Base-by-base conservation (phyloP, 2,113 vertebrate genomes). In the Mormyrus lacerda region DNA sequence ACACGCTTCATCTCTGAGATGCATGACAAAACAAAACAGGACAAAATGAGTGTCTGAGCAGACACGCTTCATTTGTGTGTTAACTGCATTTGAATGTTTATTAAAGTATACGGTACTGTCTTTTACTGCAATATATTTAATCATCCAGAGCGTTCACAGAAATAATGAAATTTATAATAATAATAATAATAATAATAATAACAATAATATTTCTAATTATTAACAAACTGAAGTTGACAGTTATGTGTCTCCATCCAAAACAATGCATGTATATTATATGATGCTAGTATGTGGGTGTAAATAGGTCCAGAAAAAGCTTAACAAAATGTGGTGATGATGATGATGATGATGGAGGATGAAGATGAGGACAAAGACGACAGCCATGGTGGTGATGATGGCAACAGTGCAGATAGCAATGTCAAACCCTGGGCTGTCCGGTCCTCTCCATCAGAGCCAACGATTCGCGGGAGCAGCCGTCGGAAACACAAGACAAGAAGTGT, bases 211-310 rank as follows among this genome's bases (percentile, higher is more conserved):
- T 90, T 93, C 89, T 88, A 87, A 91, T 93, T 87, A 82, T 91
- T 93, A 92, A 93, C 93, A 92, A 95, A 94, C 92, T 92, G 92
- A 92, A 89, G 90, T 90, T 91, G 93, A 94, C 93, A 93, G 93
- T 93, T 95, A 90, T 90, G 90, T 89, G 91, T 94, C 91, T 93
- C 89, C 92, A 93, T 92, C 91, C 92, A 93, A 92, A 92, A 91
- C 91, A 94, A 93, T 92, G 93, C 93, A 91, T 92, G 94, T 85
- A 93, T 91, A 93, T 89, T 89, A 88, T 92, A 73, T 91, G 76
- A 95, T 92, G 91, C 84, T 8, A 91, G 90, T 89, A 94, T 91
- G 85, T 89, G 89, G 61, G 89, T 94, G 92, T 88, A 91, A 92
- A 91, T 90, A 92, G 89, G 92, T 89, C 89, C 87, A 92, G 51